These are phyloP conservation scores for Phymorhynchus buccinoides DNA, from an alignment of 1,140 invertebrate species.

Conservation along the genomic window DNA sequence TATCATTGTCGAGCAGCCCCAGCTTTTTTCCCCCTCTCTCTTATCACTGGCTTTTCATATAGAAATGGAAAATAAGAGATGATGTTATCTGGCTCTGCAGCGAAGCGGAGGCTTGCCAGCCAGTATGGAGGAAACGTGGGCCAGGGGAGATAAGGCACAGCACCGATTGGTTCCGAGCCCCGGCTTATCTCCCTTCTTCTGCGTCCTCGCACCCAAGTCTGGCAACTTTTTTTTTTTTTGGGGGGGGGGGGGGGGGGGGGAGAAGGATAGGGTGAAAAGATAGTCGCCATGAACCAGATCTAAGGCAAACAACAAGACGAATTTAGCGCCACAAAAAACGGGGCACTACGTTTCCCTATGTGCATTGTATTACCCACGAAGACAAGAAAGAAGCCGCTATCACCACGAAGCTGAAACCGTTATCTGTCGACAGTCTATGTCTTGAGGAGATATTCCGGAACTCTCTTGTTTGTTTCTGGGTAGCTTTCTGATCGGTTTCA, in stretches of 20 bases:
- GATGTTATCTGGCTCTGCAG: slow-evolving; percentile 53
- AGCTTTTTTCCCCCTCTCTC: no score
- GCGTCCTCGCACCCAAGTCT: slow-evolving; percentile 30
- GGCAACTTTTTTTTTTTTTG: no score
- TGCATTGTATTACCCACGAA: no score
- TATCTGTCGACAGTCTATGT: slow-evolving; percentile 34
- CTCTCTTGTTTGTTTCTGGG: slow-evolving; percentile 20
- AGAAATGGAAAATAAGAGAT: slow-evolving; percentile 59
- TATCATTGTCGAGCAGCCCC: slow-evolving; percentile 50
- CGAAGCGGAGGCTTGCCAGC: slow-evolving; percentile 42
- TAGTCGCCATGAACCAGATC: slow-evolving; percentile 44
- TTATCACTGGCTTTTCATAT: slow-evolving; percentile 57
- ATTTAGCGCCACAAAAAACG: slow-evolving; percentile 34
- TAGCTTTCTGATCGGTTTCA: slow-evolving; percentile 14
- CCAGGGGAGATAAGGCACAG: slow-evolving; percentile 47
- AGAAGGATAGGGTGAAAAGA: slow-evolving; percentile 33
- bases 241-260: no score
- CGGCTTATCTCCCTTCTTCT: slow-evolving; percentile 42
- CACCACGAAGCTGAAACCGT: slow-evolving; percentile 37
- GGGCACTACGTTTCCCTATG: slow-evolving; percentile 16
- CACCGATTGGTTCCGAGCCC: slow-evolving; percentile 39
- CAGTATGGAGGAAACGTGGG: slow-evolving; percentile 52
- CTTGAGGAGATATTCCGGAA: slow-evolving; percentile 28
- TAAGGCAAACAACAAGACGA: slow-evolving; percentile 44
- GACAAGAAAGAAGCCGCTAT: no score